Evolutionary conservation across 92 coral and sea anemone genomes (phyloP), one percentile per base, ranked within the genome.

Genomic region (Galaxea fascicularis): DNA sequence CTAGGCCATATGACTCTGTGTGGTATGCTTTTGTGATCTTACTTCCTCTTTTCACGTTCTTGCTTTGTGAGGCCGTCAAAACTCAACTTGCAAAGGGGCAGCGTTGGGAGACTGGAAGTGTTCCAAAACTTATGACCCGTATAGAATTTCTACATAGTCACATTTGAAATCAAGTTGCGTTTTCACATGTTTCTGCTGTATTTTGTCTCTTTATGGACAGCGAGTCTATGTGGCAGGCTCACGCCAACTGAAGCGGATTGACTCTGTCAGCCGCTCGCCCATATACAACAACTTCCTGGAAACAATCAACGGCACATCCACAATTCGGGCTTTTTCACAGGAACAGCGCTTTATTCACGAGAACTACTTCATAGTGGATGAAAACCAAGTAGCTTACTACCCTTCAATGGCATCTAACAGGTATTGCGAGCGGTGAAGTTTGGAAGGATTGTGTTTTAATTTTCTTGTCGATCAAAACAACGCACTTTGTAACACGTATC

Each of bases 221-320:
- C 84, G 97, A 63, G 18, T 95, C 28, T 95, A 93, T 30, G 96
- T 95, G 35, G 88, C 98, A 13, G 64, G 97, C 11, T 95, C 98
- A 0, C 94, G 98, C n/a, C 97, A 95, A 73, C 85, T 95, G 27
- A 86, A 88, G 68, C 84, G 98, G 17, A 89, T 95, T 73, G 98
- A 95, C 73, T 95, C 98, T 30, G 93, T 95, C 63, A 95, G 98
- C 67, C 96, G 98, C 41, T 95, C 98, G 9, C 98, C 98, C 22
- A 95, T 95, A 84, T 95, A 91, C 82, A 91, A 82, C 76, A 91
- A 95, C 77, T 95, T 95, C 90, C 82, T 95, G 62, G 98, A 95
- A 84, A 91, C 98, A 9, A 91, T 95, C 83, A 93, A 95, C 46
- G 98, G 98, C 65, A 88, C 91, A 13, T 86, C 89, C 78, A 95